Percentiles rank a stretch among this genome's conserved stretches.
These are phyloP conservation scores for Salmo trutta DNA, from an alignment of 2,797 vertebrate genomes.

Conservation along the genomic window DNA sequence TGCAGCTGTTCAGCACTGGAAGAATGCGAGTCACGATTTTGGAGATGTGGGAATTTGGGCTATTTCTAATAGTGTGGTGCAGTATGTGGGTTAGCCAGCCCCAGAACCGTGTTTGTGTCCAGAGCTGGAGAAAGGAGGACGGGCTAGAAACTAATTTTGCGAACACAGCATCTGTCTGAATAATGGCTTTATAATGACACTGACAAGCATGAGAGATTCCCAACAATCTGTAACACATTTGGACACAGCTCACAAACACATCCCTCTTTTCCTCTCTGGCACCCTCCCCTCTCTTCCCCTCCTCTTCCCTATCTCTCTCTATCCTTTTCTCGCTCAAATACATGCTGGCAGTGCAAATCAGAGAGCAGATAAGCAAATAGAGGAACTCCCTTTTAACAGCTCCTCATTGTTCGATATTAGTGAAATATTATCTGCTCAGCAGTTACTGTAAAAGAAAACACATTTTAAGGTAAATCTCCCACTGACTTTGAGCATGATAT, in stretches of 20 bases:
- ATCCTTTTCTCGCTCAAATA: background rate
- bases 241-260: slow-evolving; percentile 8
- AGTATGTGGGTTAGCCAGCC: background rate
- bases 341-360: background rate
- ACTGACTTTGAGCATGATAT: background rate
- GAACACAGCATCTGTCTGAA: slow-evolving; percentile 26
- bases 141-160: background rate
- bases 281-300: too few species aligned
- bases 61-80: background rate
- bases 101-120: background rate
- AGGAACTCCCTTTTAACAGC: background rate
- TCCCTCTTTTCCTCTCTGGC: slow-evolving; percentile 33
- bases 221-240: slow-evolving; percentile 59
- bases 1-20: background rate
- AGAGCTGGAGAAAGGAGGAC: background rate
- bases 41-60: background rate
- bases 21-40: background rate
- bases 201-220: slow-evolving; percentile 49
- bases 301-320: background rate
- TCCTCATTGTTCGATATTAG: background rate
- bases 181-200: slow-evolving; percentile 57
- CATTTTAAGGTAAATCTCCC: background rate
- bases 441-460: background rate
- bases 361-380: background rate
- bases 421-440: background rate